Evolutionary conservation across 1,140 invertebrate genomes (phyloP).

Genomic region (Acromyrmex echinatior): DNA sequence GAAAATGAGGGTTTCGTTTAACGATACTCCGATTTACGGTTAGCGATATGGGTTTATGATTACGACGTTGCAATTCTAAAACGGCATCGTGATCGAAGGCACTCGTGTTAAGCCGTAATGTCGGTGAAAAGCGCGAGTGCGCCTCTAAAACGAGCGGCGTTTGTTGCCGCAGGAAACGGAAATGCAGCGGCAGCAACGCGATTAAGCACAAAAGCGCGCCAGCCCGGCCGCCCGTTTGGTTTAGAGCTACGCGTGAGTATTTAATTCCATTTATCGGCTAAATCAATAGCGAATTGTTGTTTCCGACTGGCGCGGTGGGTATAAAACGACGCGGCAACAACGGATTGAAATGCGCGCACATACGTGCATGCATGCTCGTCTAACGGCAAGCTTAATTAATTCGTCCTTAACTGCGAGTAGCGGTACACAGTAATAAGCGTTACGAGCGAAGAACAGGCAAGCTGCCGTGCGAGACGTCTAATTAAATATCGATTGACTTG

Average conservation of each 20-base stretch:
- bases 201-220: constrained; percentile 61
- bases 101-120: constrained; percentile 43
- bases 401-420: constrained; percentile 56
- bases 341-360: constrained; percentile 36
- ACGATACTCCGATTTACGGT: constrained; percentile 3
- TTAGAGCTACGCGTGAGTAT: constrained; percentile 50
- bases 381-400: constrained; percentile 56
- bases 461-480: constrained; percentile 40
- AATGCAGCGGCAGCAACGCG: constrained; percentile 48
- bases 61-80: constrained; percentile 13
- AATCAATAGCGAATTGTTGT: constrained; percentile 66
- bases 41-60: constrained; percentile 41
- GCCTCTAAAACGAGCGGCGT: constrained; percentile 41
- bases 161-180: constrained; percentile 43
- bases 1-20: background rate
- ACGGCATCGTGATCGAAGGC: constrained; percentile 50
- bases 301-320: constrained; percentile 35
- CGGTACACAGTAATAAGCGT: constrained; percentile 47
- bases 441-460: constrained; percentile 42
- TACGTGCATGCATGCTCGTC: constrained; percentile 38
- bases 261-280: constrained; percentile 67
- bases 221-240: background rate
- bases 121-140: constrained; percentile 13
- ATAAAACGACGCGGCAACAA: constrained; percentile 37
- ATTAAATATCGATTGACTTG: constrained; percentile 59